Percentiles rank a stretch among this genome's conserved stretches.
These are phyloP conservation scores for Pseudochaenichthys georgianus DNA, from an alignment of 2,797 vertebrate genomes.

Conservation along the genomic window DNA sequence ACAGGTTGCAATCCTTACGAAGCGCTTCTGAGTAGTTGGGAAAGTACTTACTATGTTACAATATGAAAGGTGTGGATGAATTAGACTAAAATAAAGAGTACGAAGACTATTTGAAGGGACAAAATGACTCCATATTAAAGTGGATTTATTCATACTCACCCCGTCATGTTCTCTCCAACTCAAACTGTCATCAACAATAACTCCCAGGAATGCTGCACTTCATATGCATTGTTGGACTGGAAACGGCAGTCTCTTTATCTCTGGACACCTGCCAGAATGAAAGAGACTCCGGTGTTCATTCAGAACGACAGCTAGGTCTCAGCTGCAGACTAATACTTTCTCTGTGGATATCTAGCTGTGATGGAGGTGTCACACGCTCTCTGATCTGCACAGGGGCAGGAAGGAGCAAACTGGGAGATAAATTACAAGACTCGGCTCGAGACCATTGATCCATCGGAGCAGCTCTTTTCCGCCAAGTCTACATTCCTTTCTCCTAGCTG, in stretches of 20 bases:
- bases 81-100: too few relatives aligned
- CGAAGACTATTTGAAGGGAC: too few relatives aligned
- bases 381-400: slow-evolving; percentile 31
- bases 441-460: slow-evolving; percentile 68
- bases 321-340: slow-evolving; percentile 22
- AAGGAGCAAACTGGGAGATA: slow-evolving; percentile 60
- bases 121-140: too few relatives aligned
- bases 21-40: too few relatives aligned
- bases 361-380: slow-evolving; percentile 46
- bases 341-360: slow-evolving; percentile 42
- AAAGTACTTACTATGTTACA: too few relatives aligned
- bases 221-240: slow-evolving; percentile 21
- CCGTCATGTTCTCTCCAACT: too few relatives aligned
- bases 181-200: too few relatives aligned
- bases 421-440: slow-evolving; percentile 62
- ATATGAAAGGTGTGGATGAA: too few relatives aligned
- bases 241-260: slow-evolving; percentile 10
- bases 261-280: slow-evolving; percentile 16
- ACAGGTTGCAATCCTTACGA: too few relatives aligned
- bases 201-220: neutral
- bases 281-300: slow-evolving; percentile 35
- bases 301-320: slow-evolving; percentile 33
- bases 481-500: slow-evolving; percentile 69
- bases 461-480: slow-evolving; percentile 47
- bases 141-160: too few relatives aligned